Conservation (phyloP, 2,113 vertebrate genomes). For the Mohoua ochrocephala region DNA sequence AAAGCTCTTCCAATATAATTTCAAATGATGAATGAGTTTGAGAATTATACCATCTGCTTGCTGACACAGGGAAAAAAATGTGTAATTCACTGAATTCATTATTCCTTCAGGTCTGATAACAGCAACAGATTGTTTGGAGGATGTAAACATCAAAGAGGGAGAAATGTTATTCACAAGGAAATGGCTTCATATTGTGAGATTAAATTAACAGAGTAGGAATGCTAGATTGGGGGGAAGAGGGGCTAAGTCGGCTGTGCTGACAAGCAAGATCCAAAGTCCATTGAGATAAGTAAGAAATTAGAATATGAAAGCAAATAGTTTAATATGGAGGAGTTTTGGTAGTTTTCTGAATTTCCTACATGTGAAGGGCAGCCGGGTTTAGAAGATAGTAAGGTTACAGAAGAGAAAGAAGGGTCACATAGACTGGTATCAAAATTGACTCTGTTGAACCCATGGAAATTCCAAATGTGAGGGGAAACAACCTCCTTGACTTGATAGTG, state of each 20-base stretch:
- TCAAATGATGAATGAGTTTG: constrained; percentile 58
- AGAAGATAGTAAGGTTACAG: neutral
- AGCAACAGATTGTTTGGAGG: constrained; percentile 45
- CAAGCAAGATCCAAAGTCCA: neutral
- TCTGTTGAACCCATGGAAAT: neutral
- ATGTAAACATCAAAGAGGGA: constrained; percentile 4
- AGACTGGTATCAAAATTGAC: neutral
- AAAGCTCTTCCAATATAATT: constrained; percentile 35
- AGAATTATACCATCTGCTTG: constrained; percentile 63
- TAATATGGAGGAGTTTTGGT: neutral
- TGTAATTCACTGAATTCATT: constrained; percentile 54
- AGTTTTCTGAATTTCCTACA: neutral
- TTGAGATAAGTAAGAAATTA: neutral
- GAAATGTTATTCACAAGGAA: neutral
- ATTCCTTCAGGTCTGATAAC: constrained; percentile 49
- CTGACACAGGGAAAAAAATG: constrained; percentile 54
- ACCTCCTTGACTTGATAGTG: neutral
- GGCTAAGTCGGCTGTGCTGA: neutral
- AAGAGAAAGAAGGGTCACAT: neutral
- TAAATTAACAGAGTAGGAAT: neutral
- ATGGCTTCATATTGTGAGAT: neutral
- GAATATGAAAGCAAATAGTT: neutral
- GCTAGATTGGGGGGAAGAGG: neutral
- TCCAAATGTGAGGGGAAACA: neutral
- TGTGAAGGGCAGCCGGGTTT: neutral